These are phyloP conservation scores for Sitta europaea DNA, from an alignment of 2,113 vertebrate genomes.

Conservation along the genomic window DNA sequence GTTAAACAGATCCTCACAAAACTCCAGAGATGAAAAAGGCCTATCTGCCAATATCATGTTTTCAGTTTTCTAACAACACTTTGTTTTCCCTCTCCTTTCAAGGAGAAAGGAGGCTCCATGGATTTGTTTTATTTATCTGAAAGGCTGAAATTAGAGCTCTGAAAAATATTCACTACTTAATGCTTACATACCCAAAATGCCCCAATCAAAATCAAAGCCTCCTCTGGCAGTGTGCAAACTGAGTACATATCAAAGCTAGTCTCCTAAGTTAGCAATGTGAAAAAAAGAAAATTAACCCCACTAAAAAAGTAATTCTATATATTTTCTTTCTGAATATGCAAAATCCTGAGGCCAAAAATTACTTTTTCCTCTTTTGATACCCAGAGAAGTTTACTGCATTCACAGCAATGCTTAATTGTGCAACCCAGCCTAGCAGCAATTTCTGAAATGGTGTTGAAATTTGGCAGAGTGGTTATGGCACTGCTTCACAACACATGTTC, in stretches of 20 bases:
- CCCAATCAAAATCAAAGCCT: not conserved
- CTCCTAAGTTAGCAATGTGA: not conserved
- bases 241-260: not conserved
- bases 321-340: not conserved
- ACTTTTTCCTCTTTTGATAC: not conserved
- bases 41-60: not conserved
- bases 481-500: not conserved
- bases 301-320: not conserved
- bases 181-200: not conserved
- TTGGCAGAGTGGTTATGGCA: not conserved
- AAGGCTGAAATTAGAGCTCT: not conserved
- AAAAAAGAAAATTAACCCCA: not conserved
- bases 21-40: not conserved
- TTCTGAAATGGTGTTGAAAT: not conserved
- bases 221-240: not conserved
- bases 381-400: not conserved
- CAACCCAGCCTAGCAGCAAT: not conserved
- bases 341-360: not conserved
- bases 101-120: not conserved
- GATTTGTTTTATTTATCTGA: not conserved
- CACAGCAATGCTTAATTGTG: not conserved
- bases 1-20: not conserved
- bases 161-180: not conserved
- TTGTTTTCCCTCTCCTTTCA: not conserved
- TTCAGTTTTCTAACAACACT: not conserved